Conservation (phyloP, 2,797 vertebrate species). For the Ataeniobius toweri region DNA sequence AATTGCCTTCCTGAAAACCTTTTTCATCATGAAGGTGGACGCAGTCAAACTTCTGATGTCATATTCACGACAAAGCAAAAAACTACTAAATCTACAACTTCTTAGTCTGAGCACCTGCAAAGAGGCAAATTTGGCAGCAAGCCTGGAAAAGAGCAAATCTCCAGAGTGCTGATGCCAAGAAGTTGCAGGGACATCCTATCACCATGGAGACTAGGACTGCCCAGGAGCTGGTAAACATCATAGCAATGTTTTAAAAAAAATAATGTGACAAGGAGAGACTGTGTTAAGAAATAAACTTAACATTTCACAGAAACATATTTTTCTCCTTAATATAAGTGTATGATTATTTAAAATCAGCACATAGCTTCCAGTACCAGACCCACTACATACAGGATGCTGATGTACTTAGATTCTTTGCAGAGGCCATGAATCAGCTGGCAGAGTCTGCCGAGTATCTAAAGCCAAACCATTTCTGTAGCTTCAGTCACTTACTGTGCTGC, state of each 20-base stretch:
- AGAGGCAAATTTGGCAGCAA: constrained; percentile 40
- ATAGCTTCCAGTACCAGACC: neutral
- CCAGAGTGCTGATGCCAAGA: constrained; percentile 51
- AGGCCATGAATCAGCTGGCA: constrained; percentile 1
- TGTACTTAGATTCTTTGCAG: neutral
- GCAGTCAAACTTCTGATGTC: constrained; percentile 10
- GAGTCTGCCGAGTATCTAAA: too few relatives aligned
- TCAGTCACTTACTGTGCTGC: neutral
- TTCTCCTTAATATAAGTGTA: neutral
- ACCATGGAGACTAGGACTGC: constrained; percentile 68
- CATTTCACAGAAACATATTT: neutral
- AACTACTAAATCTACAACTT: constrained; percentile 35
- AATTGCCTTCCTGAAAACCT: neutral
- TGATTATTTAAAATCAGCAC: neutral
- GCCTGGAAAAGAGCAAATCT: constrained; percentile 46
- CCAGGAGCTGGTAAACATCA: constrained; percentile 26
- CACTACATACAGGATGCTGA: neutral
- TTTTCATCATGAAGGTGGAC: neutral
- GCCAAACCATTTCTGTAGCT: neutral
- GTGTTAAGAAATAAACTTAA: neutral
- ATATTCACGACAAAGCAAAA: constrained; percentile 19
- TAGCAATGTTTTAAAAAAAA: neutral
- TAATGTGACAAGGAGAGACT: neutral
- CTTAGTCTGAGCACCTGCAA: constrained; percentile 53
- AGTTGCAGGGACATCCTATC: constrained; percentile 54